phyloP scores from a whole-genome alignment of 2,888 invertebrate species.

The Glaucopsyche alexis region DNA sequence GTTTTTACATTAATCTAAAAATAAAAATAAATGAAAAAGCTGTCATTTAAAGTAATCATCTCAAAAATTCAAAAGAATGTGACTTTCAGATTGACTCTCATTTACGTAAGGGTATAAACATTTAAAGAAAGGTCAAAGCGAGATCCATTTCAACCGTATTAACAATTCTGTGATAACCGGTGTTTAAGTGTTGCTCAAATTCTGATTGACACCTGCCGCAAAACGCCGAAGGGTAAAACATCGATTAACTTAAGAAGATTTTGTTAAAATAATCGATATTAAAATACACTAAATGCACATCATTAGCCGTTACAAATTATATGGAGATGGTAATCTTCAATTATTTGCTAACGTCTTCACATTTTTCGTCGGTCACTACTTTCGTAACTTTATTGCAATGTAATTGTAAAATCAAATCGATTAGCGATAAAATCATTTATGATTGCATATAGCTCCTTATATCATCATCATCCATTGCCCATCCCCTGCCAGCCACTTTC shows the following conservation, averaged over 20 bases:
- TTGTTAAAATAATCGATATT: conserved; percentile 32
- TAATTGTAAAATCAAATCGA: conserved; percentile 20
- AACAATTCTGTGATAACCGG: conserved; percentile 10
- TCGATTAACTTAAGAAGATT: conserved; percentile 14
- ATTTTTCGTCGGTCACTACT: conserved; percentile 32
- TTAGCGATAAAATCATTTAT: conserved; percentile 3
- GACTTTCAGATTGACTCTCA: neutral
- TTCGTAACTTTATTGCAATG: conserved; percentile 32
- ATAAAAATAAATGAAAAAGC: no score
- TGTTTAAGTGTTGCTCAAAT: conserved; percentile 21
- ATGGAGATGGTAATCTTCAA: conserved; percentile 35
- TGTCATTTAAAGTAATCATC: neutral
- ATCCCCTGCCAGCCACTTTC: no score
- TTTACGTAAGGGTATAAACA: conserved; percentile 18
- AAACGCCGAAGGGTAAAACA: conserved; percentile 12
- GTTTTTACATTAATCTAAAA: no score
- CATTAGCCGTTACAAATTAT: conserved; percentile 32
- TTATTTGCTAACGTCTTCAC: conserved; percentile 33
- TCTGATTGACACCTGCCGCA: conserved; percentile 14
- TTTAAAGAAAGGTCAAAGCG: conserved; percentile 16
- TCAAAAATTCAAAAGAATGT: neutral
- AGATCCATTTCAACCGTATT: conserved; percentile 10
- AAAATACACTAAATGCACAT: conserved; percentile 39
- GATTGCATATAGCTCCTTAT: neutral
- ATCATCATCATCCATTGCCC: neutral